These are phyloP conservation scores for Digitonthophagus gazella DNA, from an alignment of 2,888 invertebrate species.

Conservation along the genomic window DNA sequence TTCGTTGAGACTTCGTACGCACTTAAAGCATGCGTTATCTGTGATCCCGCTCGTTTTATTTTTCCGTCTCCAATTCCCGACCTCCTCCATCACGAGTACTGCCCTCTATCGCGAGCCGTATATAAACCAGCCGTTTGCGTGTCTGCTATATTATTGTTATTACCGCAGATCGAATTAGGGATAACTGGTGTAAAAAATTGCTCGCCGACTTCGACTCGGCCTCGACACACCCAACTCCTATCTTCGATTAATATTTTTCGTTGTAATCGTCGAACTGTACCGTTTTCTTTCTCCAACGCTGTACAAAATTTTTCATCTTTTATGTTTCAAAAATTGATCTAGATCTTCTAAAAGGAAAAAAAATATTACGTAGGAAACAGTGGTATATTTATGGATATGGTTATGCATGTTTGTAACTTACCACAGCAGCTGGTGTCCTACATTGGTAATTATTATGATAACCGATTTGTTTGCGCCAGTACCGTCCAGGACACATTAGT, in stretches of 20 bases:
- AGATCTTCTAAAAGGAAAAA: neutral
- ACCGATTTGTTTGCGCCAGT: neutral
- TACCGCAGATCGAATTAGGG: conserved; percentile 9
- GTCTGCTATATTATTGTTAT: conserved; percentile 5
- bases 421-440: neutral
- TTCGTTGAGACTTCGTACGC: neutral
- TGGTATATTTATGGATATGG: no score
- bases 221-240: neutral
- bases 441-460: neutral
- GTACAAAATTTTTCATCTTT: neutral
- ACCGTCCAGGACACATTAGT: neutral
- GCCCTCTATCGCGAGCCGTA: neutral
- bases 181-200: conserved; percentile 4
- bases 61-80: neutral
- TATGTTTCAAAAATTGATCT: neutral
- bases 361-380: no score
- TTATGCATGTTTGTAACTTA: neutral
- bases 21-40: neutral
- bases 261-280: neutral
- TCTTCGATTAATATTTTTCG: neutral
- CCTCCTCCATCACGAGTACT: neutral
- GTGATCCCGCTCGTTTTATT: neutral
- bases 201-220: neutral
- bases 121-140: conserved; percentile 3
- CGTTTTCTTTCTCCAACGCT: neutral